These are phyloP conservation scores for Graptemys geographica DNA, from an alignment of 2,797 vertebrate genomes.

Conservation along the genomic window DNA sequence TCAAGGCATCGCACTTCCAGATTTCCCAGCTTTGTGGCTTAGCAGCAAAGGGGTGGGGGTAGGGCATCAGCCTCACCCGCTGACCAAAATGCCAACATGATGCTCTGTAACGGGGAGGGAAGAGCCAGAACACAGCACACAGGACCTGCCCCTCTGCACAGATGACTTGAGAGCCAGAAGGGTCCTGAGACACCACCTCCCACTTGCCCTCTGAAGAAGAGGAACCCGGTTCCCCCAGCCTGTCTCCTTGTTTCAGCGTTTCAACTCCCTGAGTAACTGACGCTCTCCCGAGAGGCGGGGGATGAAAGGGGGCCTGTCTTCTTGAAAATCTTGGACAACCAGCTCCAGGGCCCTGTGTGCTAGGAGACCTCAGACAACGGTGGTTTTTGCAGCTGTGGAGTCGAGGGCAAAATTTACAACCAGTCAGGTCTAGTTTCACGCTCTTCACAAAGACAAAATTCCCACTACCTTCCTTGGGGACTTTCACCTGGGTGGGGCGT, in stretches of 20 bases:
- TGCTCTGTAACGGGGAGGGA: neutral
- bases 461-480: neutral
- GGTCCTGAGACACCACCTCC: neutral
- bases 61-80: neutral
- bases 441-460: neutral
- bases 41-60: neutral
- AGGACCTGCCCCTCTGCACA: neutral
- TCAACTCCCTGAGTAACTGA: neutral
- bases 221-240: neutral
- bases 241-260: neutral
- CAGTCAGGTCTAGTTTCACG: neutral
- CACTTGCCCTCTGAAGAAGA: too few species aligned
- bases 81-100: too few species aligned
- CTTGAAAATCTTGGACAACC: neutral
- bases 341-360: neutral
- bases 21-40: neutral
- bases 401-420: neutral
- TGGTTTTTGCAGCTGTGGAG: neutral
- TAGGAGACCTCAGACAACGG: neutral
- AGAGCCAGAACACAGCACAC: neutral
- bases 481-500: neutral
- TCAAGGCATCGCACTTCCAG: too few species aligned
- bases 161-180: neutral
- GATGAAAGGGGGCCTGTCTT: neutral
- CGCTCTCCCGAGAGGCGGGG: neutral